Evolutionary conservation across 2,113 vertebrate species (phyloP).

Genomic region (Elephas maximus): DNA sequence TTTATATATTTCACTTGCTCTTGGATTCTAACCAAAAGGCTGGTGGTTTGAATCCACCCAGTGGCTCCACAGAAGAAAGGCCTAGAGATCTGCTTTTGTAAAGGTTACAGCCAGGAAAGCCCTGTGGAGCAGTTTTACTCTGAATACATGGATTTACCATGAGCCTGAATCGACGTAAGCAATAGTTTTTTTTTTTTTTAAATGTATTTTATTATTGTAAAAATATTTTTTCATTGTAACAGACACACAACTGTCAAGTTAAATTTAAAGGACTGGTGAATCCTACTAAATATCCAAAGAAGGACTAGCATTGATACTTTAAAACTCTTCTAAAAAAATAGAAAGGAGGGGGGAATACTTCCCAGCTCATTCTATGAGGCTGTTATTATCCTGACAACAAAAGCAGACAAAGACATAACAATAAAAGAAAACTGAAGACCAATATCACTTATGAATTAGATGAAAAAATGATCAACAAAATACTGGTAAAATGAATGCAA

Average conservation of each 20-base stretch:
- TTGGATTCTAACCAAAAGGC: background rate
- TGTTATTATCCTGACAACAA: background rate
- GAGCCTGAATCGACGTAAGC: background rate
- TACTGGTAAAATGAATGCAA: too few species aligned
- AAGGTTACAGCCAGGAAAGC: background rate
- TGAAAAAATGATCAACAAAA: too few species aligned
- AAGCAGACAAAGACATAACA: background rate
- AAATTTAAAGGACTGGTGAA: background rate
- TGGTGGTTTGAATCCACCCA: background rate
- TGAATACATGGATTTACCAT: background rate
- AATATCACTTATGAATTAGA: too few species aligned
- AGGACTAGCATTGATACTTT: background rate
- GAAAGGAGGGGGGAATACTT: background rate
- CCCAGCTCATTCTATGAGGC: background rate
- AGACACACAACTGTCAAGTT: background rate
- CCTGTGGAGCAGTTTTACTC: background rate
- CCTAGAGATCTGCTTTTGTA: background rate
- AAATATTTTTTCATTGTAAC: background rate
- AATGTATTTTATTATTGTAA: background rate
- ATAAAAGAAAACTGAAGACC: background rate
- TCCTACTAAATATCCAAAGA: background rate
- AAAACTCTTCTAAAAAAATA: background rate
- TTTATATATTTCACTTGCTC: too few species aligned
- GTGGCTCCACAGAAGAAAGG: background rate
- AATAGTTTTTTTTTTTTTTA: background rate